Conservation (phyloP, 2,113 vertebrate species). For the Ranitomeya imitator region DNA sequence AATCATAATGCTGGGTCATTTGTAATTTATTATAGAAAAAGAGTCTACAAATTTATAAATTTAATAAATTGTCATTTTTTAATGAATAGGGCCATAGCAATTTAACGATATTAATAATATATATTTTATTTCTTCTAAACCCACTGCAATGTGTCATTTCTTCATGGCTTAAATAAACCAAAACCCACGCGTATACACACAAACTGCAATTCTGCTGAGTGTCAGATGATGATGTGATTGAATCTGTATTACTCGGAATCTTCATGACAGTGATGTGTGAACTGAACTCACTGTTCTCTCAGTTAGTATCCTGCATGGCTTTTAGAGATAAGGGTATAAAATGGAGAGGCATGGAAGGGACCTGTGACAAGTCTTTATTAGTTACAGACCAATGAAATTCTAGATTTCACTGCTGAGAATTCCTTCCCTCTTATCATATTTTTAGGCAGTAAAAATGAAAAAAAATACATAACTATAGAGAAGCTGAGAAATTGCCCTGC, state of each 20-base stretch:
- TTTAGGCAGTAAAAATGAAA: slow-evolving; percentile 36
- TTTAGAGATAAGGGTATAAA: slow-evolving; percentile 58
- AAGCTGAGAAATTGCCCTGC: neutral
- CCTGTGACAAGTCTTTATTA: slow-evolving; percentile 51
- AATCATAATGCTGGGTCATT: neutral
- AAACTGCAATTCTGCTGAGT: slow-evolving; percentile 35
- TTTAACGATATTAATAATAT: neutral
- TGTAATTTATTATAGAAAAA: neutral
- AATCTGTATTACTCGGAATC: slow-evolving; percentile 61
- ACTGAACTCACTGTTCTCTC: slow-evolving; percentile 55
- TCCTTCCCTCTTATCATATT: slow-evolving; percentile 34
- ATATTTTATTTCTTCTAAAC: neutral
- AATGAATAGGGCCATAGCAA: neutral
- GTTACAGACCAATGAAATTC: slow-evolving; percentile 44
- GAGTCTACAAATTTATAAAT: neutral
- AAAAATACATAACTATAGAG: slow-evolving; percentile 22
- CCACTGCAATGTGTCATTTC: neutral
- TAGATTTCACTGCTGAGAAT: slow-evolving; percentile 26
- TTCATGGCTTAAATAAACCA: neutral
- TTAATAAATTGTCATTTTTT: neutral
- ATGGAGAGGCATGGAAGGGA: slow-evolving; percentile 30
- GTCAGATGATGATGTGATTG: slow-evolving; percentile 58
- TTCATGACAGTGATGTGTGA: slow-evolving; percentile 58
- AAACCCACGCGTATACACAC: neutral
- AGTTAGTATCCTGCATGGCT: slow-evolving; percentile 57